These are phyloP conservation scores for Reinhardtius hippoglossoides DNA, from an alignment of 2,113 vertebrate species.

Conservation along the genomic window DNA sequence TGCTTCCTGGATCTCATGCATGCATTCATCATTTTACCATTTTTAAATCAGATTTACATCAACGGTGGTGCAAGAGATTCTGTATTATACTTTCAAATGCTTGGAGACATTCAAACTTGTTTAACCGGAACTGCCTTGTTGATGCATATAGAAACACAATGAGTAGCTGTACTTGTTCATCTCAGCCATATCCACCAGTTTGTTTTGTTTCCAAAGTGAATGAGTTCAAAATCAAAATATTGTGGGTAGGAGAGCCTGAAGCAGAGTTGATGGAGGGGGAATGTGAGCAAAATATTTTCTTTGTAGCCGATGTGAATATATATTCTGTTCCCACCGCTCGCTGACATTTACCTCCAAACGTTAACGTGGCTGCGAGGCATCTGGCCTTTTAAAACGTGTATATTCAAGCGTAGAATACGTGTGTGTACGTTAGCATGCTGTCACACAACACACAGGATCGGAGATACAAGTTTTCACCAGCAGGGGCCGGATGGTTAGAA, in stretches of 20 bases:
- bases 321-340: slow-evolving; percentile 7
- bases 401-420: slow-evolving; percentile 1
- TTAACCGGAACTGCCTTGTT: neutral
- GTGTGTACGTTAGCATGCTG: slow-evolving; percentile 17
- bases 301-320: slow-evolving; percentile 18
- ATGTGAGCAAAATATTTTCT: slow-evolving; percentile 13
- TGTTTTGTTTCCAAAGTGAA: slow-evolving; percentile 36
- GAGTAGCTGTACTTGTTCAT: slow-evolving; percentile 12
- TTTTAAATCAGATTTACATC: slow-evolving; percentile 20
- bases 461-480: slow-evolving; percentile 27
- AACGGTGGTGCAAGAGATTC: neutral
- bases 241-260: slow-evolving; percentile 18
- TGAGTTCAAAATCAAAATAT: slow-evolving; percentile 37
- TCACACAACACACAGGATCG: slow-evolving; percentile 4
- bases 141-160: neutral
- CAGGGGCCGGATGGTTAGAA: slow-evolving; percentile 23
- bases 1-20: too few relatives aligned
- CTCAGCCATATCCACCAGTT: slow-evolving; percentile 5
- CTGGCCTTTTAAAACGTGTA: slow-evolving; percentile 49
- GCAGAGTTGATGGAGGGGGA: neutral
- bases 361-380: slow-evolving; percentile 44
- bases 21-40: slow-evolving; percentile 5
- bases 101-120: neutral
- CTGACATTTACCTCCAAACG: slow-evolving; percentile 58
- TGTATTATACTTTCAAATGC: slow-evolving; percentile 11